A percentile compares a stretch with the other conserved stretches of the same genome.
Evolutionary conservation across 2,113 vertebrate genomes (phyloP).

Genomic region (Sturnus vulgaris): DNA sequence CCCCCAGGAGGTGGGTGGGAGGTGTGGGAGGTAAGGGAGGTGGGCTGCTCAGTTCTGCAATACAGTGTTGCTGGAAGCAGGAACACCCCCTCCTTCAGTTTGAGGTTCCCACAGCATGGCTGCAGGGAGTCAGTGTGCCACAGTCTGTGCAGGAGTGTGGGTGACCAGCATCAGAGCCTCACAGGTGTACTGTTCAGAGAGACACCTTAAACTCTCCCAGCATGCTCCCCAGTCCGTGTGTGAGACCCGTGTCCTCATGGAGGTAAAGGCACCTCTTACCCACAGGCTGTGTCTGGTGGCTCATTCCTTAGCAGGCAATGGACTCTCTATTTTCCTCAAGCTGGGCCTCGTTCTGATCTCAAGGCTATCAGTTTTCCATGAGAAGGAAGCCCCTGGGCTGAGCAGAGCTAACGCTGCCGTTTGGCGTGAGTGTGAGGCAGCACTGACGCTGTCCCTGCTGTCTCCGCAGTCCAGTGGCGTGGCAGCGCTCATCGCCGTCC

Average conservation of each 20-base stretch:
- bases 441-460: background rate
- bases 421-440: background rate
- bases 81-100: background rate
- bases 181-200: background rate
- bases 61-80: background rate
- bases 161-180: background rate
- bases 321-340: background rate
- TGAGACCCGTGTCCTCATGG: background rate
- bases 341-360: background rate
- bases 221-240: background rate
- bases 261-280: background rate
- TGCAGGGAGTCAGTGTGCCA: background rate
- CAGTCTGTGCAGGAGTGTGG: background rate
- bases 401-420: background rate
- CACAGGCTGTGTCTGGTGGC: background rate
- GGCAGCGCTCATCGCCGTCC: slow-evolving; percentile 78
- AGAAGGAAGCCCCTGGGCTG: background rate
- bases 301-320: background rate
- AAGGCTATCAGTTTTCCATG: background rate
- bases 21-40: background rate
- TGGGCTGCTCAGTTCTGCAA: background rate
- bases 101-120: background rate
- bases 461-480: slow-evolving; percentile 77
- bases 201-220: background rate
- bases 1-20: background rate